A percentile compares a stretch with the other conserved stretches of the same genome.
Evolutionary conservation across 2,113 vertebrate species (phyloP).

Genomic region (Lonchura striata): DNA sequence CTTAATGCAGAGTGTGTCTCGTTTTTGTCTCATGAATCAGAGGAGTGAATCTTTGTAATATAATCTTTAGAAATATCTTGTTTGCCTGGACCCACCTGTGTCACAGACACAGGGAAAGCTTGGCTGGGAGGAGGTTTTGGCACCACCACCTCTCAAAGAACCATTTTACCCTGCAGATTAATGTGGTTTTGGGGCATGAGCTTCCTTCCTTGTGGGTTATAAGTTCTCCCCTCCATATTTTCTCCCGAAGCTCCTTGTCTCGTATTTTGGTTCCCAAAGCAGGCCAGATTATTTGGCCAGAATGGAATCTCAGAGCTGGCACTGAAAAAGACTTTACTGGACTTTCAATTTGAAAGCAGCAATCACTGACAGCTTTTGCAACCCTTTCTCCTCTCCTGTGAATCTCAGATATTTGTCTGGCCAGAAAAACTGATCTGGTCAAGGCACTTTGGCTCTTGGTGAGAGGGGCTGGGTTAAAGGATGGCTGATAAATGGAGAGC

Average conservation of each 20-base stretch:
- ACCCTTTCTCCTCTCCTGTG: background rate
- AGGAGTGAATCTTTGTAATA: background rate
- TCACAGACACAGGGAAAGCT: accelerated
- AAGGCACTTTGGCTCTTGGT: background rate
- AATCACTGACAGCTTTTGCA: background rate
- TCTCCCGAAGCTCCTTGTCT: background rate
- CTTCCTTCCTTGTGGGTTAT: background rate
- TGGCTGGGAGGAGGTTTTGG: background rate
- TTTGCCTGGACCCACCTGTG: background rate
- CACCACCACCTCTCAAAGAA: background rate
- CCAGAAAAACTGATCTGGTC: background rate
- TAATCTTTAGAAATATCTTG: background rate
- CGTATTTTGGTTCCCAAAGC: background rate
- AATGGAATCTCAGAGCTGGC: background rate
- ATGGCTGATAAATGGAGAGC: background rate
- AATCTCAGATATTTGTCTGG: background rate
- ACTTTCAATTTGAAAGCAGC: background rate
- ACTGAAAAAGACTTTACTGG: background rate
- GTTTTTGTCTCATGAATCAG: background rate
- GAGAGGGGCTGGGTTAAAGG: background rate
- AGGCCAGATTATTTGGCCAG: background rate
- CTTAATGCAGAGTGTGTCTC: background rate
- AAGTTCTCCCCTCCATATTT: background rate
- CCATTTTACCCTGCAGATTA: background rate
- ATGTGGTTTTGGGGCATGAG: background rate